Base-by-base conservation (phyloP, 2,113 vertebrate genomes). In the Trogon surrucura region DNA sequence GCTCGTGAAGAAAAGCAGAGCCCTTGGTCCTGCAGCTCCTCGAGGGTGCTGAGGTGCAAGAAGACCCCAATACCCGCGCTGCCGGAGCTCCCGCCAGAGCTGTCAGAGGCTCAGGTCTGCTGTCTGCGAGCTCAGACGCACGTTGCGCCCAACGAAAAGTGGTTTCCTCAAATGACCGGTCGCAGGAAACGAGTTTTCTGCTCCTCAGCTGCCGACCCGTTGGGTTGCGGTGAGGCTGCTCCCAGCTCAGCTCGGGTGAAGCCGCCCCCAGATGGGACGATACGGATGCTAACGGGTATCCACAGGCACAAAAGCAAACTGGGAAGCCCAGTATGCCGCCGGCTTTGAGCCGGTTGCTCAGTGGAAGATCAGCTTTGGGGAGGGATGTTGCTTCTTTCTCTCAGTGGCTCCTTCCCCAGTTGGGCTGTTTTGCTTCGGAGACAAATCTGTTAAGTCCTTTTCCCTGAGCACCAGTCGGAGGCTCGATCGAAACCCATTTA, bases 211-310 rank as follows among this genome's bases (percentile, higher is more conserved):
- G 44, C 69, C 62, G 44, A 23, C 48, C 60, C 2, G 0, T 21
- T 9, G 56, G 50, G 50, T 22, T 48, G 50, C 7, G 6, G 36
- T 2, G 10, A 23, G 38, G 36, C 71, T 21, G 44, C 61, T 7
- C 25, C 45, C 1, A 0, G 11, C 66, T n/a, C 1, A 1, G 47
- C 70, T 36, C 2, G 0, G 27, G 5, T 32, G 56, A 58, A 79
- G 22, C 10, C 26, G 25, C 56, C 47, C 62, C 29, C 6, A 13
- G 0, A 29, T 41, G 2, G 30, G 22, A 26, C 5, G 2, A 4
- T 13, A 45, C 29, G 44, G 15, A 9, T 9, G 15, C 47, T 61
- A 1, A 21, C 25, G 61, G 54, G 17, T 58, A 47, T 11, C 72
- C 72, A 30, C 9, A 48, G 69, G 38, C 29, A n/a, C 14, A 38